These are phyloP conservation scores for Aphaenogaster floridana DNA, from an alignment of 1,140 invertebrate genomes.

Conservation along the genomic window DNA sequence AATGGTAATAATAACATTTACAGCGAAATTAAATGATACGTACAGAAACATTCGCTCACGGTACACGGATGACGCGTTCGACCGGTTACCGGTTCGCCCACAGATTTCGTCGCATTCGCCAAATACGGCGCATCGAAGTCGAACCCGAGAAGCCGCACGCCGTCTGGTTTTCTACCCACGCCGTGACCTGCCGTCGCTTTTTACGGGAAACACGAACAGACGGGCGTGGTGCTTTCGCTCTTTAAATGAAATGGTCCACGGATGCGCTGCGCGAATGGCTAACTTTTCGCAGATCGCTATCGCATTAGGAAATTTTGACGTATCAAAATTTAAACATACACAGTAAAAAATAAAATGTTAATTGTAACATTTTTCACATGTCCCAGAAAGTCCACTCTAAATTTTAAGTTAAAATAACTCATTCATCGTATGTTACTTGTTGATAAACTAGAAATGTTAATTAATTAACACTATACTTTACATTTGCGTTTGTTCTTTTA, in stretches of 20 bases:
- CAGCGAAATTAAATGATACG: neutral
- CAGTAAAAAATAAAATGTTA: too few species aligned
- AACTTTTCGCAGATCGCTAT: conserved; percentile 23
- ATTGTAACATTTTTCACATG: too few species aligned
- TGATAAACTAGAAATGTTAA: too few species aligned
- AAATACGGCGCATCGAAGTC: conserved; percentile 80
- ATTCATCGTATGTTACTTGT: too few species aligned
- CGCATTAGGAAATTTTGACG: neutral
- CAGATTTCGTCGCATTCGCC: conserved; percentile 78
- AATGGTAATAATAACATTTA: conserved; percentile 4
- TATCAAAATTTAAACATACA: neutral
- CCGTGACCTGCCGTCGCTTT: conserved; percentile 77
- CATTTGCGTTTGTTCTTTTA: too few species aligned
- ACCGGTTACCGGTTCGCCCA: conserved; percentile 79
- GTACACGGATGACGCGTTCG: conserved; percentile 67
- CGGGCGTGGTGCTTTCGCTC: conserved; percentile 75
- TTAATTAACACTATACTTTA: too few species aligned
- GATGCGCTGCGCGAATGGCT: conserved; percentile 1
- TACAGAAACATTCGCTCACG: conserved; percentile 1
- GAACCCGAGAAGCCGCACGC: conserved; percentile 9
- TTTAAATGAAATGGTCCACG: conserved; percentile 66
- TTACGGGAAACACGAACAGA: conserved; percentile 65
- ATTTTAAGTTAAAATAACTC: too few species aligned
- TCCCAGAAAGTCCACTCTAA: too few species aligned
- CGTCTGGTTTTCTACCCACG: conserved; percentile 75